These are phyloP conservation scores for Ageneiosus marmoratus DNA, from an alignment of 2,113 vertebrate genomes.

Conservation along the genomic window DNA sequence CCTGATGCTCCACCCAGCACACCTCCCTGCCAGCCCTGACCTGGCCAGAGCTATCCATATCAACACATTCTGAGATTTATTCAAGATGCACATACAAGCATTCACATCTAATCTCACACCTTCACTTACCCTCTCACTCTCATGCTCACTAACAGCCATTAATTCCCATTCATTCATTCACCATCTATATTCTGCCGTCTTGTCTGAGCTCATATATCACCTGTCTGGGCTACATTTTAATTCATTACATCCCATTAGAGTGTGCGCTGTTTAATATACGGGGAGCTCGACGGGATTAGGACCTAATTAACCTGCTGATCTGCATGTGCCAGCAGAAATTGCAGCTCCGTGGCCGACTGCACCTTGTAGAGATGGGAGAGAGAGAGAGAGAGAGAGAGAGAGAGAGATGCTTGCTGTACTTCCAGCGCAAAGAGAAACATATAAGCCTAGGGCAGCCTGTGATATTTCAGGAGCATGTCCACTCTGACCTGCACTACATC, in stretches of 20 bases:
- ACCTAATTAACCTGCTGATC: conserved; percentile 65
- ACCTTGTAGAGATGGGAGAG: conserved; percentile 31
- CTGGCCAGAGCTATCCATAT: conserved; percentile 47
- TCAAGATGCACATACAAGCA: not conserved
- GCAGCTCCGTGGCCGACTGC: conserved; percentile 22
- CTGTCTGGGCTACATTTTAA: conserved; percentile 54
- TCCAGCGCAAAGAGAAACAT: conserved; percentile 71
- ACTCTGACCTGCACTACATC: conserved; percentile 73
- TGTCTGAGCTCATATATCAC: conserved; percentile 51
- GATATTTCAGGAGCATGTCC: conserved; percentile 75
- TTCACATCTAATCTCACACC: not conserved
- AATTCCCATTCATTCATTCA: conserved; percentile 35
- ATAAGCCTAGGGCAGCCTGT: conserved; percentile 76
- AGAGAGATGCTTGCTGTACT: conserved; percentile 61
- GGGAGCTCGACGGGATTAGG: conserved; percentile 58
- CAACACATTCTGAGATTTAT: conserved; percentile 19
- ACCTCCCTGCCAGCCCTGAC: conserved; percentile 62
- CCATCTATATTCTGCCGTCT: conserved; percentile 37
- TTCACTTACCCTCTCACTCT: conserved; percentile 19
- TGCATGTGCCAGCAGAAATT: conserved; percentile 61
- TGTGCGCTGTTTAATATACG: conserved; percentile 59
- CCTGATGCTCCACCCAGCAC: conserved; percentile 65
- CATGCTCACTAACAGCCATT: conserved; percentile 7
- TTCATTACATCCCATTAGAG: conserved; percentile 64
- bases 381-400: conserved; percentile 34